Conservation (phyloP, 2,113 vertebrate genomes). For the Canis aureus region DNA sequence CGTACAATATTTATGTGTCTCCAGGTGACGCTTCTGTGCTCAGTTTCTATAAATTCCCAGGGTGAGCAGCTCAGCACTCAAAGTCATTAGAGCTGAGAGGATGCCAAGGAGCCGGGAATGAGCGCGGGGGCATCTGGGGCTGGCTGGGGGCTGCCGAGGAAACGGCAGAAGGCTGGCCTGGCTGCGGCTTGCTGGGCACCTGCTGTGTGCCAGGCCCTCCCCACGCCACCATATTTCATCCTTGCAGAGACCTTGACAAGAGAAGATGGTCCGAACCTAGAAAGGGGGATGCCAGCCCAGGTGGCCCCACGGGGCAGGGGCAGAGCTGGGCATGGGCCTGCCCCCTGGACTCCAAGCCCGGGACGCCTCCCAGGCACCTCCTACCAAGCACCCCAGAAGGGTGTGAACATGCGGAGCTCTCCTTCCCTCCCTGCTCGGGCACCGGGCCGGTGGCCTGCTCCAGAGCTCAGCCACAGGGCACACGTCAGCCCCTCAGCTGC, state of each 20-base stretch:
- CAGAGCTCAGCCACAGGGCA: neutral
- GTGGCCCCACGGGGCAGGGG: fast-evolving
- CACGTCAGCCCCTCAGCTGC: fast-evolving
- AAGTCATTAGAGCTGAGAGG: slow-evolving; percentile 40
- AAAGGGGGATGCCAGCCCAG: neutral
- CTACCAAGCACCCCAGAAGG: fast-evolving
- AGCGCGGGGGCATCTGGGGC: fast-evolving
- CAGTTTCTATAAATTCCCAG: slow-evolving; percentile 63
- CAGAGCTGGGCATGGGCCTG: fast-evolving
- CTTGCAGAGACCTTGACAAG: neutral
- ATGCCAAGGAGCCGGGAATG: neutral
- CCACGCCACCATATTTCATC: fast-evolving
- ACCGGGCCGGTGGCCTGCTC: neutral
- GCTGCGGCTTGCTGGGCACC: neutral
- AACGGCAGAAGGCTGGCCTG: fast-evolving
- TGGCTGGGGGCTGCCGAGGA: fast-evolving
- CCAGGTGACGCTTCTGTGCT: neutral
- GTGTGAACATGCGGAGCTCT: fast-evolving
- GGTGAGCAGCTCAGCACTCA: slow-evolving; percentile 45
- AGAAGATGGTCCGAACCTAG: neutral
- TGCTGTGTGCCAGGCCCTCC: neutral
- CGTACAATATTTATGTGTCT: slow-evolving; percentile 52
- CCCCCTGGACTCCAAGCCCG: neutral
- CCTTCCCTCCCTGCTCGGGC: neutral
- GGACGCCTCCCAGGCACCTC: fast-evolving